Evolutionary conservation across 2,888 invertebrate species (phyloP).

Genomic region (Myopa testacea): DNA sequence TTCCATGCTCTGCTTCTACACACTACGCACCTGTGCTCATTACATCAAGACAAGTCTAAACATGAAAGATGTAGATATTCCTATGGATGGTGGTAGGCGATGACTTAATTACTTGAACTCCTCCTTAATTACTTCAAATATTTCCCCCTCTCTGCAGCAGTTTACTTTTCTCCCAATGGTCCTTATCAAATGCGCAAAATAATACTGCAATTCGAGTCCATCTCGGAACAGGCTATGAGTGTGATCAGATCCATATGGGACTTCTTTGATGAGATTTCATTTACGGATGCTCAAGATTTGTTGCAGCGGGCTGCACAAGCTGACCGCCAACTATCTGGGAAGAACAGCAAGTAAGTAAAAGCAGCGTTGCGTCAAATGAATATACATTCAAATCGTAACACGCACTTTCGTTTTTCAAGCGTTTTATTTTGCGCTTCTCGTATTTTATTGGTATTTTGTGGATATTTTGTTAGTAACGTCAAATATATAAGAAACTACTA

Average conservation of each 20-base stretch:
- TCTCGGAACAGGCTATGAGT: constrained; percentile 76
- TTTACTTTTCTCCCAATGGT: constrained; percentile 51
- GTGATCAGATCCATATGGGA: constrained; percentile 76
- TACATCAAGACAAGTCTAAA: constrained; percentile 78
- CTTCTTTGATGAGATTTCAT: constrained; percentile 78
- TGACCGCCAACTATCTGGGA: constrained; percentile 60
- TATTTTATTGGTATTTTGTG: too few relatives aligned
- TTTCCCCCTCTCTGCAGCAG: constrained; percentile 46
- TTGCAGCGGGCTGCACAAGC: constrained; percentile 74
- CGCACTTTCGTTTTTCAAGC: too few relatives aligned
- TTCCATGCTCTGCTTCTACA: constrained; percentile 85
- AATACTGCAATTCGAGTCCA: constrained; percentile 78
- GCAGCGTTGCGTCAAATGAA: background rate
- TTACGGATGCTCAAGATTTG: constrained; percentile 84
- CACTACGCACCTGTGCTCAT: constrained; percentile 76
- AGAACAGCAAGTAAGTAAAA: constrained; percentile 50
- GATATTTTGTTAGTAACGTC: too few relatives aligned
- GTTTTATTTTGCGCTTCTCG: too few relatives aligned
- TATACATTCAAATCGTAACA: background rate
- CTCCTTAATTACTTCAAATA: background rate
- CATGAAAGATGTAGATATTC: constrained; percentile 69
- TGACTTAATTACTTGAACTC: too few relatives aligned
- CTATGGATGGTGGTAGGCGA: constrained; percentile 53
- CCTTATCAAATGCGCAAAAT: constrained; percentile 71
- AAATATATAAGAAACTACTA: too few relatives aligned